phyloP scores from a whole-genome alignment of 2,113 vertebrate species.

The Progne subis region DNA sequence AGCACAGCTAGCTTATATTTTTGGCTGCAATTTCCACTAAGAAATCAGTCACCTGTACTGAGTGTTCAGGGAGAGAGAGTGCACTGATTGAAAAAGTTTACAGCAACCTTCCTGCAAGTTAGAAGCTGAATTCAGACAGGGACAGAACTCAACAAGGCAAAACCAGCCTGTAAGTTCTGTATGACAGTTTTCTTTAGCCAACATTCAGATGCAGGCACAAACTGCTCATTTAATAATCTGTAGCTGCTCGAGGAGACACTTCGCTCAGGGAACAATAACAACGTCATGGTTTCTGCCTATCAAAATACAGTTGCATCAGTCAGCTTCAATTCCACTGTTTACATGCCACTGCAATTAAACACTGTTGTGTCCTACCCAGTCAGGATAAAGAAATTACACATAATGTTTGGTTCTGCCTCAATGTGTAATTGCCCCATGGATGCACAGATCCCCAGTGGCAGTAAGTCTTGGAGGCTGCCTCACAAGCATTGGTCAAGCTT shows the following conservation, averaged over 20 bases:
- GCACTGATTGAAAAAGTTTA: not conserved
- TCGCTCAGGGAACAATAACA: not conserved
- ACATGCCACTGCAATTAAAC: constrained; percentile 23
- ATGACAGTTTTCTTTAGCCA: not conserved
- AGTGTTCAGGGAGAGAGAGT: not conserved
- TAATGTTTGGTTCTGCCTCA: not conserved
- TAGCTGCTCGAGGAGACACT: constrained; percentile 26
- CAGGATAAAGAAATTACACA: not conserved
- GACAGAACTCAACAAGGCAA: not conserved
- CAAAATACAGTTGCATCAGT: constrained; percentile 39
- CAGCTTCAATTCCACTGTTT: constrained; percentile 18
- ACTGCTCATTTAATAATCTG: not conserved
- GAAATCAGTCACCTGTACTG: not conserved
- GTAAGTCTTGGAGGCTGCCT: not conserved
- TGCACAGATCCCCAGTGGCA: not conserved
- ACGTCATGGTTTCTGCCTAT: constrained; percentile 23
- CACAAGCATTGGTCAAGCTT: not conserved
- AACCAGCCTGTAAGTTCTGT: not conserved
- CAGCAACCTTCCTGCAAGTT: not conserved
- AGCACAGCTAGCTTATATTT: not conserved
- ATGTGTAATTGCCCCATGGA: not conserved
- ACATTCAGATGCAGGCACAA: not conserved
- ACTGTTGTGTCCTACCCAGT: constrained; percentile 2
- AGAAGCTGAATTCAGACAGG: not conserved
- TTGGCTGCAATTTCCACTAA: not conserved